These are phyloP conservation scores for Rhinatrema bivittatum DNA, from an alignment of 2,797 vertebrate genomes.

Conservation along the genomic window DNA sequence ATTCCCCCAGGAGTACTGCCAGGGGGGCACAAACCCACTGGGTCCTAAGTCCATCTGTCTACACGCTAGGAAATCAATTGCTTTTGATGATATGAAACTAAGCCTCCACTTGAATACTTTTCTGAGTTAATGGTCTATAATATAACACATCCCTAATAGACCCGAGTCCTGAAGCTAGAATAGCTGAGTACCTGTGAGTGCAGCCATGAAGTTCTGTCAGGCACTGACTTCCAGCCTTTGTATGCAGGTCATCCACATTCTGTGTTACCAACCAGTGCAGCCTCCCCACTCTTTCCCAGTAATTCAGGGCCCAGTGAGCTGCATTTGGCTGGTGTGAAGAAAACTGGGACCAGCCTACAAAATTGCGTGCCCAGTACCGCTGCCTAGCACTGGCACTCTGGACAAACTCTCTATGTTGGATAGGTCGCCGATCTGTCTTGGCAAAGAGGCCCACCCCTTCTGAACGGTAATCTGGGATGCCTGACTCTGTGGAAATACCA, in stretches of 20 bases:
- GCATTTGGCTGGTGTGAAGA: conserved; percentile 78
- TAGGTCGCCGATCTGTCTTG: conserved; percentile 76
- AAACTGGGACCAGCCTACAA: conserved; percentile 89
- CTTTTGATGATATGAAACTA: no score
- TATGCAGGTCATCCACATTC: conserved; percentile 90
- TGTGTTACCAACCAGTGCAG: conserved; percentile 94
- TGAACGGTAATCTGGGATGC: conserved; percentile 93
- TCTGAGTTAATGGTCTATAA: no score
- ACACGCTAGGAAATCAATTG: no score
- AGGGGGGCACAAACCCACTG: no score
- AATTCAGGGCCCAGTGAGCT: conserved; percentile 65
- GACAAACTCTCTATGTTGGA: conserved; percentile 80
- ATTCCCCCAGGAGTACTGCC: no score
- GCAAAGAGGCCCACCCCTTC: conserved; percentile 86
- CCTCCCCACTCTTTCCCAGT: conserved; percentile 77
- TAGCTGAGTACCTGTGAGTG: conserved; percentile 74
- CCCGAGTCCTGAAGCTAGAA: no score
- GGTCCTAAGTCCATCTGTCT: no score
- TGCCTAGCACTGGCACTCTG: conserved; percentile 72
- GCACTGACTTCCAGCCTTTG: conserved; percentile 74
- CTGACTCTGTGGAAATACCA: conserved; percentile 90
- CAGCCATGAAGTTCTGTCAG: conserved; percentile 89
- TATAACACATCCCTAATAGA: no score
- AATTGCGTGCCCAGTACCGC: conserved; percentile 94
- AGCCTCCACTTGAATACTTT: no score